phyloP scores from a whole-genome alignment of 2,797 vertebrate genomes.

The Synaphobranchus kaupii region DNA sequence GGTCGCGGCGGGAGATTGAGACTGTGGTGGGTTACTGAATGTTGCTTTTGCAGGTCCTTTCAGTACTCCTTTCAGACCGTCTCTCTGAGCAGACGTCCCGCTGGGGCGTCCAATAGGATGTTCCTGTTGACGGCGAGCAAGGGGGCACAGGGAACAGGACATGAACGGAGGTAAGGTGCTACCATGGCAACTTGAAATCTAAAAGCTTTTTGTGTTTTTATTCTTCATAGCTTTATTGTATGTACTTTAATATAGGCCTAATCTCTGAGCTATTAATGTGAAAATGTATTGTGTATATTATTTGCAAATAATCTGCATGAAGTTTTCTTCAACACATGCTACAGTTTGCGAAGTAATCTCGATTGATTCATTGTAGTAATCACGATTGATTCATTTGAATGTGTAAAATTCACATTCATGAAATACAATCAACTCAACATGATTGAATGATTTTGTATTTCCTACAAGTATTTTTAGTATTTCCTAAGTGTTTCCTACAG shows the following conservation, averaged over 20 bases:
- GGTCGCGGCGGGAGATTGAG: conserved; percentile 24
- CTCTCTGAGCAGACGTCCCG: conserved; percentile 66
- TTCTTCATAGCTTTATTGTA: not conserved
- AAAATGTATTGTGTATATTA: not conserved
- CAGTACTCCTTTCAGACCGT: conserved; percentile 65
- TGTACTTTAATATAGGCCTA: not conserved
- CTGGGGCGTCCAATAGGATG: conserved; percentile 80
- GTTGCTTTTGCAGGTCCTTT: conserved; percentile 76
- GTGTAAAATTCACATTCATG: no score
- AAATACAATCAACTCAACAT: no score
- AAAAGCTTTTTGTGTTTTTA: not conserved
- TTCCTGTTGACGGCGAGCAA: conserved; percentile 92
- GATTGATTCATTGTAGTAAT: no score
- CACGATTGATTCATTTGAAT: no score
- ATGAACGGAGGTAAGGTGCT: conserved; percentile 81
- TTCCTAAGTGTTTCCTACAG: no score
- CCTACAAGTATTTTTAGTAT: no score
- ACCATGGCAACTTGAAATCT: not conserved
- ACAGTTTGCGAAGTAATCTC: no score
- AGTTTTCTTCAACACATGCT: no score
- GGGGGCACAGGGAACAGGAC: conserved; percentile 76
- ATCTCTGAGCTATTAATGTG: not conserved
- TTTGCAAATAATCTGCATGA: not conserved
- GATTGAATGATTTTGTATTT: no score
- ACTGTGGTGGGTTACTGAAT: conserved; percentile 37